A percentile compares a stretch with the other conserved stretches of the same genome.
phyloP scores from a whole-genome alignment of 2,797 vertebrate species.

The Lindbergichthys nudifrons region DNA sequence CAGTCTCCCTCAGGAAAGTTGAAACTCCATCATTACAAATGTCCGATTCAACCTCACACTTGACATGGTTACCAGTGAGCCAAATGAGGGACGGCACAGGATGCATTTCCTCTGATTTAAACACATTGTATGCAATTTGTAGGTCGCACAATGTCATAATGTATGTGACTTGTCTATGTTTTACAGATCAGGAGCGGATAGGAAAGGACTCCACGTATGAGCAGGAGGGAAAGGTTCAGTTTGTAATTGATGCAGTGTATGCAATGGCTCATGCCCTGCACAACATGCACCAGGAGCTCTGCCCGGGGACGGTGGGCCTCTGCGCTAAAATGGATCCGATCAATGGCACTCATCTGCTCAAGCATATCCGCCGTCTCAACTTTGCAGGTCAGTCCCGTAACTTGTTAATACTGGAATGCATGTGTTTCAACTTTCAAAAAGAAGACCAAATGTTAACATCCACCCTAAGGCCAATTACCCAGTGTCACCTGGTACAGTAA shows the following conservation, averaged over 20 bases:
- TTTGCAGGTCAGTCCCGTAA: conserved; percentile 89
- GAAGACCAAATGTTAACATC: too few relatives aligned
- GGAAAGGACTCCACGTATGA: conserved; percentile 94
- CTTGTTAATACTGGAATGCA: background rate
- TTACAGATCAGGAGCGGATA: conserved; percentile 94
- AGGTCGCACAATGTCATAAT: background rate
- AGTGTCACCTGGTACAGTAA: too few relatives aligned
- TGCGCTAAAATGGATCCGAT: conserved; percentile 94
- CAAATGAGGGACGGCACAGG: conserved; percentile 9
- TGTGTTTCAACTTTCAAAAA: background rate
- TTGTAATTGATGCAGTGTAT: conserved; percentile 96
- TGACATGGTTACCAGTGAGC: conserved; percentile 36
- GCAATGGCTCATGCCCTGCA: conserved; percentile 96
- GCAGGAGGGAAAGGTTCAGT: conserved; percentile 98
- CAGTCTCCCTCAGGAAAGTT: conserved; percentile 26
- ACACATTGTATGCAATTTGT: background rate
- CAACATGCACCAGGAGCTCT: conserved; percentile 94
- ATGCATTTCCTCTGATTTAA: background rate
- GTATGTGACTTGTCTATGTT: conserved; percentile 4
- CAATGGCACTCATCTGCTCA: conserved; percentile 93
- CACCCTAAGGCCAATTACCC: too few relatives aligned
- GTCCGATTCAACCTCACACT: conserved; percentile 11
- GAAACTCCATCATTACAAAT: conserved; percentile 25
- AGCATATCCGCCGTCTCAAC: conserved; percentile 94
- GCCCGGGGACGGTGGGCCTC: conserved; percentile 92